Percentiles rank a stretch among this genome's conserved stretches.
These are phyloP conservation scores for Cecidostiba fungosa DNA, from an alignment of 2,888 invertebrate species.

Conservation along the genomic window DNA sequence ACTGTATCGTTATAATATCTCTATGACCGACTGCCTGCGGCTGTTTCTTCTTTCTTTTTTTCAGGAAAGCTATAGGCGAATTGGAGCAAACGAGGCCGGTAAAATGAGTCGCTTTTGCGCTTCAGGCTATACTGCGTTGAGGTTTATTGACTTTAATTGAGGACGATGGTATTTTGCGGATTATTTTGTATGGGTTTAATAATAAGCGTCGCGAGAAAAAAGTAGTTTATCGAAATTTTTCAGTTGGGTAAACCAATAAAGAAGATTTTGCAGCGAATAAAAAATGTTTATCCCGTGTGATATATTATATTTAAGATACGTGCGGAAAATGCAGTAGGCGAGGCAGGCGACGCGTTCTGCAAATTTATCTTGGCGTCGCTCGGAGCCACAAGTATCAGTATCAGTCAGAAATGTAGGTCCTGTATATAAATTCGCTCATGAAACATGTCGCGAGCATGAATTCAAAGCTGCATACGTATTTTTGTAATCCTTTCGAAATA, in stretches of 20 bases:
- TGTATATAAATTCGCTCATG: constrained; percentile 15
- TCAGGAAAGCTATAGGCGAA: background rate
- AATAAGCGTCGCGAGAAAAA: background rate
- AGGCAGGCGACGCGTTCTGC: constrained; percentile 32
- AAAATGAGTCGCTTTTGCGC: background rate
- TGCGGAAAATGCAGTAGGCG: constrained; percentile 35
- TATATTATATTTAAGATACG: constrained; percentile 48
- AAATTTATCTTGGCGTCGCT: constrained; percentile 34
- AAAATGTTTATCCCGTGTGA: constrained; percentile 51
- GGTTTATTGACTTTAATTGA: background rate
- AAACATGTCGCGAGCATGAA: constrained; percentile 13
- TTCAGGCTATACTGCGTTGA: background rate
- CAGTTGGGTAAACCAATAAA: background rate
- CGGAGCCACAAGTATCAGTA: constrained; percentile 35
- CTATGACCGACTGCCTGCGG: constrained; percentile 5
- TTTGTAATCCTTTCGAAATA: background rate
- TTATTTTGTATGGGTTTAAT: no score
- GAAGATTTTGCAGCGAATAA: constrained; percentile 8
- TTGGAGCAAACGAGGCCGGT: background rate
- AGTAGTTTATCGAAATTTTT: no score
- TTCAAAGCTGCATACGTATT: background rate
- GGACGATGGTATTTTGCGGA: no score
- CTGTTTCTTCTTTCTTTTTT: background rate
- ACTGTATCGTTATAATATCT: constrained; percentile 25
- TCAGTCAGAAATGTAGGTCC: constrained; percentile 45